These are phyloP conservation scores for Recurvirostra avosetta DNA, from an alignment of 2,113 vertebrate genomes.

Conservation along the genomic window DNA sequence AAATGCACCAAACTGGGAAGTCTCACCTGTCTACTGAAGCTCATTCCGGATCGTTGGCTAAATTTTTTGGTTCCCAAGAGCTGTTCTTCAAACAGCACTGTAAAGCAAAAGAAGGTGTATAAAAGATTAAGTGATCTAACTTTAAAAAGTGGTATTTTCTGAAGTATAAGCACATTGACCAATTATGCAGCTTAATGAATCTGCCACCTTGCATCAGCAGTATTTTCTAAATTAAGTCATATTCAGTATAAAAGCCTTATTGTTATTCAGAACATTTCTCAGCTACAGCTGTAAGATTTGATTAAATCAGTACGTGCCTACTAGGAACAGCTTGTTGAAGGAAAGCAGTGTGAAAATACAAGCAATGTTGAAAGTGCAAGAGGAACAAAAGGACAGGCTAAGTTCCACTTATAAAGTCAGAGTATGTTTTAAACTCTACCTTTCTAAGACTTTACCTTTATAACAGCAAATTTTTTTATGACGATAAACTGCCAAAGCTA, in stretches of 20 bases:
- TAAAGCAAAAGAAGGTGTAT: conserved; percentile 12
- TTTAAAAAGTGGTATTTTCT: not conserved
- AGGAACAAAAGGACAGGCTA: not conserved
- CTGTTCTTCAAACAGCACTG: not conserved
- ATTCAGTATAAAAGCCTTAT: conserved; percentile 57
- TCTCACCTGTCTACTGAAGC: not conserved
- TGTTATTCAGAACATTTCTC: conserved; percentile 61
- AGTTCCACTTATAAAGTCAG: not conserved
- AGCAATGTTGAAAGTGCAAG: not conserved
- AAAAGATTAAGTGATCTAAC: conserved; percentile 5
- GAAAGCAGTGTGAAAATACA: conserved; percentile 37
- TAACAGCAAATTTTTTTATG: not conserved
- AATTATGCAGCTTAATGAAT: conserved; percentile 64
- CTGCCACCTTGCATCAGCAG: conserved; percentile 56
- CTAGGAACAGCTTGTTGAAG: conserved; percentile 51
- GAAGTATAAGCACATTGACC: conserved; percentile 36
- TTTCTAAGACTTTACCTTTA: not conserved
- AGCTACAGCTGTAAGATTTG: conserved; percentile 56
- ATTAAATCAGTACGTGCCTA: conserved; percentile 67
- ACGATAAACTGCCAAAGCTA: not conserved
- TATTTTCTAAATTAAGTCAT: conserved; percentile 66
- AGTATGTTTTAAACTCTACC: not conserved
- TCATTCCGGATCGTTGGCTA: not conserved
- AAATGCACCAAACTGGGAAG: not conserved
- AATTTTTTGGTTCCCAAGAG: conserved; percentile 13